Evolutionary conservation across 2,797 vertebrate species (phyloP), one percentile per base, ranked within the genome.

Genomic region (Artibeus jamaicensis): DNA sequence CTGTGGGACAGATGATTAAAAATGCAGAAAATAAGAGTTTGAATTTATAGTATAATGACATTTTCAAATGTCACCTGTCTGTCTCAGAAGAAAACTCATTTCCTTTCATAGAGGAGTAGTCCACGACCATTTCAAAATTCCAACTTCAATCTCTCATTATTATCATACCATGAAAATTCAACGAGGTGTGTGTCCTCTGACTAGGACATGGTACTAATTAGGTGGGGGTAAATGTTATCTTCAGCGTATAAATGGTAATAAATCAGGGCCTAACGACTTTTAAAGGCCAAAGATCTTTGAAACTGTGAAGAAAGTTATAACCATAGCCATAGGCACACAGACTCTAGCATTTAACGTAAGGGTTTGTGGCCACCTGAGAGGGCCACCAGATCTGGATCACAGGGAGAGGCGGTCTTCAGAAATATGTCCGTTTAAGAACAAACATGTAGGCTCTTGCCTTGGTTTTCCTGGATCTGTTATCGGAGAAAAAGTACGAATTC

Each of bases 381-480:
- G 62, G n/a, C 9, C 21, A 62, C 39, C 87, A 32, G 39, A 3
- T 5, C 39, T 6, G 76, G 22, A 10, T 53, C 9, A 19, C 8
- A 65, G 8, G n/a, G 15, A 88, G 7, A 79, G 16, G 29, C 34
- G 26, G 70, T 48, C 18, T 86, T 67, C n/a, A 5, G 62, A 32
- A 73, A 67, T 5, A 79, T 39, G 76, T 55, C 76, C 76, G 5
- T 55, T 79, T 26, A 55, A 55, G 76, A 34, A 19, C 5, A n/a
- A 32, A 88, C 12, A 8, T 34, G 9, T 32, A 55, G 53, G 50
- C 14, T 85, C 46, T 16, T 68, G 37, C 62, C 42, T 88, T 39
- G 48, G 42, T 65, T 92, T 95, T 96, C 65, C 85, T 88, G 59
- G 22, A 59, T 94, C 39, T 93, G 93, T 93, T 70, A 85, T 88